Evolutionary conservation across 92 coral and sea anemone genomes (phyloP), one percentile per base, ranked within the genome.

Genomic region (Diadumene lineata): DNA sequence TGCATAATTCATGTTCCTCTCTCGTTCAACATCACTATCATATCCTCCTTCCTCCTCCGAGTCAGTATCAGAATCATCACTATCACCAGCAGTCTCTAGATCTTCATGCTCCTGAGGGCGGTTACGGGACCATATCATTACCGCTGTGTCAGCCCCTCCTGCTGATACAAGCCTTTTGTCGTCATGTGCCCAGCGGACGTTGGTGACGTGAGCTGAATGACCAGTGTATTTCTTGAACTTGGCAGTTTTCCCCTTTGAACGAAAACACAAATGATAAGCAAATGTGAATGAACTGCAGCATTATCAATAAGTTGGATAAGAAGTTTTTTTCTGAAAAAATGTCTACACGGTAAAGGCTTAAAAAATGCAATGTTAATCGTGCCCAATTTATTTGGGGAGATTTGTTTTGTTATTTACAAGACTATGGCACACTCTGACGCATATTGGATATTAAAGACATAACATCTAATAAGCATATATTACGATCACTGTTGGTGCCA

Each of bases 171-270:
- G 70, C 32, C 87, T 92, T 38, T 76, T 78, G 87, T 94, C 98
- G 68, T 94, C 97, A 56, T 81, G 84, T 56, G 97, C 81, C 98
- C 98, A 94, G 85, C 97, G 98, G 70, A 94, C 98, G 80, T 94
- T 94, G 18, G 98, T 94, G 66, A 94, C 98, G 77, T 94, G 98
- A 55, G 98, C 98, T 77, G 98, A 94, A 76, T 94, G 98, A 26
- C 98, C 98, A 17, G 79, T 82, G 72, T 94, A 94, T 50, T 94
- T 94, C 80, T 94, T 94, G 78, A 91, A 92, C 73, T 94, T 94
- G n/a, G 98, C 98, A 65, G 85, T 80, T 62, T 91, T 94, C 31
- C 98, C 98, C 98, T 94, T 17, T 16, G 61, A 53, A 18, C 11
- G 34, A n/a, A 55, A 23, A 31, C n/a, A n/a, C n/a, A n/a, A n/a